These are phyloP conservation scores for Tortrix viridana DNA, from an alignment of 2,888 invertebrate genomes.

Conservation along the genomic window DNA sequence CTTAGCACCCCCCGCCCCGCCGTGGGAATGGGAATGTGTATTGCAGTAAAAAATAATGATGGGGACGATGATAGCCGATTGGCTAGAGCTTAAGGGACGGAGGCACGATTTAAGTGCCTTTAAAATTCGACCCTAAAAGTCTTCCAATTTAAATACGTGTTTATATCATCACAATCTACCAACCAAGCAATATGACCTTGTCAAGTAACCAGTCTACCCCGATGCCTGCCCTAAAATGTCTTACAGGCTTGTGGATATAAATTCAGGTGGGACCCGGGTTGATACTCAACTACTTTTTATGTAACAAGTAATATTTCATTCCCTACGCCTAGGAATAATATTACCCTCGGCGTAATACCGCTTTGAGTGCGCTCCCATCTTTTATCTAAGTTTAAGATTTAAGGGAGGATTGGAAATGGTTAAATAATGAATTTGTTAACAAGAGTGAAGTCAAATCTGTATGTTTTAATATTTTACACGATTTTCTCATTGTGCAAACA, in stretches of 20 bases:
- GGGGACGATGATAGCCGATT: too few relatives aligned
- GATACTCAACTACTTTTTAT: slow-evolving; percentile 14
- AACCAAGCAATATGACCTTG: background rate
- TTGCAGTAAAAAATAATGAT: too few relatives aligned
- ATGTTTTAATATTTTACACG: too few relatives aligned
- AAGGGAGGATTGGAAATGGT: background rate
- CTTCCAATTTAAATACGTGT: background rate
- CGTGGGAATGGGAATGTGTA: too few relatives aligned
- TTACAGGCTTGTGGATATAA: slow-evolving; percentile 6
- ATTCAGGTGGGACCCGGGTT: slow-evolving; percentile 4
- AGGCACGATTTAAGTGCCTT: too few relatives aligned
- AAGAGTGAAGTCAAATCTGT: too few relatives aligned
- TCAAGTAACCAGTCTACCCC: background rate
- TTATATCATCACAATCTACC: background rate
- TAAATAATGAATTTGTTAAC: too few relatives aligned
- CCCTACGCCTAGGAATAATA: slow-evolving; percentile 16
- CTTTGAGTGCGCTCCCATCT: slow-evolving; percentile 9
- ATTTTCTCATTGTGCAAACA: too few relatives aligned
- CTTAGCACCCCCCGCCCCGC: too few relatives aligned
- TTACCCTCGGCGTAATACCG: slow-evolving; percentile 12
- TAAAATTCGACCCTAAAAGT: background rate
- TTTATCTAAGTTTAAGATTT: slow-evolving; percentile 1
- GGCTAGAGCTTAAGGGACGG: too few relatives aligned
- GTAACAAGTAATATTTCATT: slow-evolving; percentile 22
- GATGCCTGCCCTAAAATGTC: background rate